These are phyloP conservation scores for Jaculus jaculus DNA, from an alignment of 2,113 vertebrate species.

Conservation along the genomic window DNA sequence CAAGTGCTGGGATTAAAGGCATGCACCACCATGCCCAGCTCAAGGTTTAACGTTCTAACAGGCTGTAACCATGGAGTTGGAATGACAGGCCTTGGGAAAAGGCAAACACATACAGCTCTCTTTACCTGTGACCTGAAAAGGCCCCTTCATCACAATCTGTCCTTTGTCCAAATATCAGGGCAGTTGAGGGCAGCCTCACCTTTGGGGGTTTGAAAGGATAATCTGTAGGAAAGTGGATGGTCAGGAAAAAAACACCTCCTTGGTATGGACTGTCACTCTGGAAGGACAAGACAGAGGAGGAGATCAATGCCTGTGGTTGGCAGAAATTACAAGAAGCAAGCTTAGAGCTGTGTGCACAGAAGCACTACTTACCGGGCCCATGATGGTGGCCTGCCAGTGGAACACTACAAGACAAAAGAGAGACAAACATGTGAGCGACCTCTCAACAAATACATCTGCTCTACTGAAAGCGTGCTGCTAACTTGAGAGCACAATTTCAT, in stretches of 20 bases:
- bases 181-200: slow-evolving; percentile 81
- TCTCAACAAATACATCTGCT: background rate
- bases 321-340: background rate
- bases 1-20: too few relatives aligned
- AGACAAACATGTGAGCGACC: background rate
- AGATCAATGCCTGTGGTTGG: background rate
- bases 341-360: background rate
- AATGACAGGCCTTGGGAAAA: background rate
- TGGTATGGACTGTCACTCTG: slow-evolving; percentile 94
- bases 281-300: slow-evolving; percentile 70
- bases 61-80: background rate
- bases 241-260: slow-evolving; percentile 95
- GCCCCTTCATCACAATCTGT: background rate
- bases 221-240: slow-evolving; percentile 94
- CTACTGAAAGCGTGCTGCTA: background rate
- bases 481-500: background rate
- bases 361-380: slow-evolving; percentile 91
- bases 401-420: slow-evolving; percentile 88
- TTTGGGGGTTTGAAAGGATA: slow-evolving; percentile 96
- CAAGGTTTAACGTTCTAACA: background rate
- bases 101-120: background rate
- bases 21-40: too few relatives aligned
- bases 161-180: background rate
- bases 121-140: background rate
- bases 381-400: slow-evolving; percentile 94